Evolutionary conservation across 2,797 vertebrate species (phyloP).

Genomic region (Odontamblyopus rebecca): DNA sequence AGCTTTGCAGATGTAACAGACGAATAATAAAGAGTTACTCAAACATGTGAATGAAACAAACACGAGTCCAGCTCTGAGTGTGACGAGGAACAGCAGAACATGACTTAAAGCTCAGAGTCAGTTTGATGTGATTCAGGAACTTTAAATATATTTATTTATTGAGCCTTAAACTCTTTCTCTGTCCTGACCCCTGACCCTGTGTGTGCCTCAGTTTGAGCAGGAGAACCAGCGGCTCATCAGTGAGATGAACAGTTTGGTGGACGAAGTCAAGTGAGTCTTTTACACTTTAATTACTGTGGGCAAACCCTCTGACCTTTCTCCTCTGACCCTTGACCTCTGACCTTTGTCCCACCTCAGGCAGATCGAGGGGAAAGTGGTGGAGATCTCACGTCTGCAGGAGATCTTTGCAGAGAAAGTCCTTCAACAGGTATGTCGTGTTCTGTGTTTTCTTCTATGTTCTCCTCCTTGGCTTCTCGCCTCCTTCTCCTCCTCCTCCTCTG

Average conservation of each 20-base stretch:
- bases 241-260: slow-evolving; percentile 95
- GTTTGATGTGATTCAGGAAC: too few relatives aligned
- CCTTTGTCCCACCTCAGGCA: slow-evolving; percentile 75
- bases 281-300: neutral
- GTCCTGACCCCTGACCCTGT: too few relatives aligned
- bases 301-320: neutral
- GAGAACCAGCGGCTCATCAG: slow-evolving; percentile 94
- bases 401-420: slow-evolving; percentile 98
- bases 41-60: too few relatives aligned
- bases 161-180: too few relatives aligned
- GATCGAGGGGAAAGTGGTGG: slow-evolving; percentile 98
- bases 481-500: neutral
- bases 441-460: too few relatives aligned
- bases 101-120: too few relatives aligned
- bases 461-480: neutral
- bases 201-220: slow-evolving; percentile 87
- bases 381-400: slow-evolving; percentile 97
- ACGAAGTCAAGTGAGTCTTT: slow-evolving; percentile 90
- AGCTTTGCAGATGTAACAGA: too few relatives aligned
- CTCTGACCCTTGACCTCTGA: neutral
- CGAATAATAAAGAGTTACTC: too few relatives aligned
- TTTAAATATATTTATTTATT: too few relatives aligned
- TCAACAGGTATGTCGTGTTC: slow-evolving; percentile 83
- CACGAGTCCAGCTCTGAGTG: too few relatives aligned
- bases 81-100: too few relatives aligned